Base-by-base conservation (phyloP, 1,140 invertebrate species). In the Drosophila rhopaloa region DNA sequence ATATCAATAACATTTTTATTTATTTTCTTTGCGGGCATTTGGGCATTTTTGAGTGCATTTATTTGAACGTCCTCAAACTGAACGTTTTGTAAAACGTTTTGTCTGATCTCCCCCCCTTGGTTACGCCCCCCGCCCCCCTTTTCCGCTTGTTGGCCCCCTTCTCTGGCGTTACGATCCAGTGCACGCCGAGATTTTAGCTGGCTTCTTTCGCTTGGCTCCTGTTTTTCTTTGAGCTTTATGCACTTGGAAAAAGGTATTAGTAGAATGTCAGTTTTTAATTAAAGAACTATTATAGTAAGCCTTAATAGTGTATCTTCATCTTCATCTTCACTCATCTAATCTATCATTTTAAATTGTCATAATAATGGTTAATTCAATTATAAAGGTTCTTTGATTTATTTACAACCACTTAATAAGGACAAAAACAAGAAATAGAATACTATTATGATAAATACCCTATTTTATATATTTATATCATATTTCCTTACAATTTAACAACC, bases 1-100 rank as follows among this genome's bases (percentile, higher is more conserved):
- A 86, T 86, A 88, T 88, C 84, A 88, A 88, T 88, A 88, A 88
- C 77, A 89, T 88, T 89, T 88, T 88, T 88, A 84, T 88, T 88
- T 89, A 88, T 88, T 88, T 88, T 88, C 80, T 88, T 88, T 88
- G 80, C 80, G 68, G 84, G 84, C 84, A 88, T 88, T 88, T 88
- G 88, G 84, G 84, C 84, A 84, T 89, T 88, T 88, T 89, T 84
- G 80, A 88, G 84, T 88, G 84, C 84, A 89, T 89, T 89, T 88
- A 89, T 89, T 89, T 83, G 79, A 84, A 83, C 84, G 84, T 86
- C 84, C 82, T 73, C 65, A 82, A 79, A 76, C 47, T 71, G 76
- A 89, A 74, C 79, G 76, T 85, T 85, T 85, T 85, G 81, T 85
- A 85, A 85, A 85, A 77, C 81, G 82, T 85, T 85, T 85, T 85